A percentile compares a stretch with the other conserved stretches of the same genome.
Conservation (phyloP, 2,113 vertebrate genomes). For the Columba janthina region DNA sequence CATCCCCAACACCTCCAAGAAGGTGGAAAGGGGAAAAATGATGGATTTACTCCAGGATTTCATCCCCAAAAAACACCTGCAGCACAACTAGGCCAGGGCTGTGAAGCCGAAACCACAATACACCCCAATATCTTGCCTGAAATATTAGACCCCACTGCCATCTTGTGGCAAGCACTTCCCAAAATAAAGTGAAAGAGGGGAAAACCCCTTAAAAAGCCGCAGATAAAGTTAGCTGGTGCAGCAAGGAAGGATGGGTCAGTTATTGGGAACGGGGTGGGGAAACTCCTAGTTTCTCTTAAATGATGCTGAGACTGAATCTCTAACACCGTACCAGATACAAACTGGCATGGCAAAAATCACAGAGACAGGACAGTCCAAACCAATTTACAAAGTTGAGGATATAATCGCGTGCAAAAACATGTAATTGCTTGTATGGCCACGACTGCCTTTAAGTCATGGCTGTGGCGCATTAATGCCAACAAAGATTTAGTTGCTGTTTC, state of each 20-base stretch:
- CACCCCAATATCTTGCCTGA: neutral
- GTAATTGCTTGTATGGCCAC: rapidly evolving
- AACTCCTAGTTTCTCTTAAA: neutral
- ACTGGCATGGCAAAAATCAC: rapidly evolving
- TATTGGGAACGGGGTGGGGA: neutral
- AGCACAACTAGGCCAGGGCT: neutral
- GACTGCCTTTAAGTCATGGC: neutral
- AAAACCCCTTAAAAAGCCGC: neutral
- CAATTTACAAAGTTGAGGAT: neutral
- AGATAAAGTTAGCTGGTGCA: neutral
- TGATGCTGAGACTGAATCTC: rapidly evolving
- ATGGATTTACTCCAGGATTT: neutral
- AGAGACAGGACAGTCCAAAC: rapidly evolving
- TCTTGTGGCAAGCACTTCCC: conserved; percentile 57
- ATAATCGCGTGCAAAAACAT: neutral
- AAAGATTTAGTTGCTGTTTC: rapidly evolving
- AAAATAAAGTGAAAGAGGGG: neutral
- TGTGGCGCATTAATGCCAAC: rapidly evolving
- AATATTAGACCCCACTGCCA: conserved; percentile 66
- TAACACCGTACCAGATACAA: rapidly evolving
- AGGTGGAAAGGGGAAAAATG: neutral
- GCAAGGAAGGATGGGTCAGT: rapidly evolving
- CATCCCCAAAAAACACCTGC: neutral
- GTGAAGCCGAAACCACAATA: neutral
- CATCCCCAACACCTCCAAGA: neutral